Conservation (phyloP, 2,113 vertebrate genomes). For the Scophthalmus maximus region DNA sequence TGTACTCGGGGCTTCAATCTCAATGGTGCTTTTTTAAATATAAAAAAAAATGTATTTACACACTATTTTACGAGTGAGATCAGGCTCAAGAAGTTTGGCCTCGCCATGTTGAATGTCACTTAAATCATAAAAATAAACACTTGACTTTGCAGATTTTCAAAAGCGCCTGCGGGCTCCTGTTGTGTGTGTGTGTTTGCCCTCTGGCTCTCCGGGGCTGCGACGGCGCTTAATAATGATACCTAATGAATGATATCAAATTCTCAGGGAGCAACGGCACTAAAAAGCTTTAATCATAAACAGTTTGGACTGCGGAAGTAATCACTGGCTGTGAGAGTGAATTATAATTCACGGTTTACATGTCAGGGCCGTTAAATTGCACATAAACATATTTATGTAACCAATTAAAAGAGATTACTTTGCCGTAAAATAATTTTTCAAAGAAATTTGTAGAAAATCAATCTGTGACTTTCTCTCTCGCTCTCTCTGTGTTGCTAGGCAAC, state of each 20-base stretch:
- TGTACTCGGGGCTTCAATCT: no score
- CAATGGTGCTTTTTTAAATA: no score
- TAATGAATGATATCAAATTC: conserved; percentile 26
- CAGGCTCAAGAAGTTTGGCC: no score
- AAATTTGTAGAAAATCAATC: conserved; percentile 33
- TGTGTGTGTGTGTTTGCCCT: conserved; percentile 11
- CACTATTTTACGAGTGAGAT: no score
- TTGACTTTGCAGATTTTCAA: conserved; percentile 14
- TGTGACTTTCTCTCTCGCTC: conserved; percentile 34
- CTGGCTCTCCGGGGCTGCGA: conserved; percentile 16
- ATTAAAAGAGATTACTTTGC: conserved; percentile 49
- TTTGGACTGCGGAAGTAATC: conserved; percentile 19
- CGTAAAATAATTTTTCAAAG: conserved; percentile 23
- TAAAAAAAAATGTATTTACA: no score
- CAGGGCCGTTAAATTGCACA: conserved; percentile 10
- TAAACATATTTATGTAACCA: conserved; percentile 42
- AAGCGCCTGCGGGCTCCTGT: conserved; percentile 22
- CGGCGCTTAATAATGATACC: conserved; percentile 24
- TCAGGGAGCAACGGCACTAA: neutral
- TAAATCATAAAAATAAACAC: conserved; percentile 19
- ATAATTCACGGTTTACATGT: conserved; percentile 18
- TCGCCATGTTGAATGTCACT: conserved; percentile 1
- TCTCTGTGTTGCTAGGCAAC: conserved; percentile 72
- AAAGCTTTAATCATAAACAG: conserved; percentile 41
- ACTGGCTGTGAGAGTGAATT: conserved; percentile 4